Evolutionary conservation across 1,140 invertebrate genomes (phyloP), one percentile per base, ranked within the genome.

Genomic region (Nasonia giraulti): DNA sequence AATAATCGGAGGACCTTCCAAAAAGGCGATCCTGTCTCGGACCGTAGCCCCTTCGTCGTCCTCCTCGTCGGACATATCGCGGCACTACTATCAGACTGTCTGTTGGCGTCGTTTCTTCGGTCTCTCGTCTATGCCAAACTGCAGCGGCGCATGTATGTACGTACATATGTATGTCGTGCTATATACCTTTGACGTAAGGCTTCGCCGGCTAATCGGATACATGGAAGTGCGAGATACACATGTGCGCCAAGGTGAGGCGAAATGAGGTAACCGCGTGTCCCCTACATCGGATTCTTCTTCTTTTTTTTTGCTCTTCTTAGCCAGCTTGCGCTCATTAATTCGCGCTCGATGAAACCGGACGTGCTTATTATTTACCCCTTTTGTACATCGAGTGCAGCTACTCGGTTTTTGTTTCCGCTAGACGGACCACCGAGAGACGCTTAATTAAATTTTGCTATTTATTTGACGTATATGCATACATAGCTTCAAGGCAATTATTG

Each of bases 151-250:
- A 62, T 50, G 14, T 50, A 50, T 50, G 2, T 50, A 50, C 12
- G 47, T 50, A 50, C 47, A 50, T 50, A 50, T 10, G 14, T 50
- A 50, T 4, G 12, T n/a, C 20, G 37, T 17, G 40, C 37, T 66
- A 66, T 71, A 71, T 11, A 33, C 7, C 37, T 44, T 44, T 33
- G 55, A 62, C 86, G 83, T 90, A 90, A 82, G 91, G 91, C 90
- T 93, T 93, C 91, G 84, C 83, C 81, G 88, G 89, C 89, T 93
- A 93, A 93, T 93, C 87, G 90, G 90, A 93, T 93, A 87, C 84
- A 86, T 33, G 23, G 33, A 81, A 75, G 47, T 76, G 50, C 27
- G 73, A 82, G 23, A 44, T 66, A 76, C 17, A 37, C 20, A 84
- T 79, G 23, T 79, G n/a, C 77, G 77, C 47, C 83, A 84, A 84